Percentiles rank a stretch among this genome's conserved stretches.
Conservation (phyloP, 2,113 vertebrate species). For the Stercorarius parasiticus region DNA sequence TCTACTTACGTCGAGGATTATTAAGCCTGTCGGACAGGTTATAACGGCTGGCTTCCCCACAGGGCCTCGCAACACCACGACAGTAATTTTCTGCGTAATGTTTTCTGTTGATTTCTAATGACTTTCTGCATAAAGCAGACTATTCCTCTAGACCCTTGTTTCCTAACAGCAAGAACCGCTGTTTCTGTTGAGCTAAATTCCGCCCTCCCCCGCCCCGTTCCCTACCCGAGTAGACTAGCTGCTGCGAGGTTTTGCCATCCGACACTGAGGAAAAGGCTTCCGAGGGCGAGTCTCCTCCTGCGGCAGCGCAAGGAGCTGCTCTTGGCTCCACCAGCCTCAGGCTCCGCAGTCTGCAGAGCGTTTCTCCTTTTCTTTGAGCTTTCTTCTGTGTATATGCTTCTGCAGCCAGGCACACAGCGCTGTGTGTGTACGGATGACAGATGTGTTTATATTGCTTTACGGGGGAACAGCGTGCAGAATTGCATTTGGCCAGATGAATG, state of each 20-base stretch:
- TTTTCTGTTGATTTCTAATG: not conserved
- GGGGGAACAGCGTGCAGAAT: not conserved
- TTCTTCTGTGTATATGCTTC: not conserved
- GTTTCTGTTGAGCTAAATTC: not conserved
- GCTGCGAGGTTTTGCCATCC: not conserved
- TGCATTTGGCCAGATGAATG: not conserved
- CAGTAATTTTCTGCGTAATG: not conserved
- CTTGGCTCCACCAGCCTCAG: not conserved
- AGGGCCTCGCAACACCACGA: not conserved
- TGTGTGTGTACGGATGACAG: not conserved
- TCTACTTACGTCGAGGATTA: not conserved
- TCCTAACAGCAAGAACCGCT: not conserved
- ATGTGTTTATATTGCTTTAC: not conserved
- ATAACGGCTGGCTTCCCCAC: not conserved
- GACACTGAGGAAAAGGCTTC: not conserved
- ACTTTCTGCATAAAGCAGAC: not conserved
- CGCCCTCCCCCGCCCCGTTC: not conserved
- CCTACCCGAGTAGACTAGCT: not conserved
- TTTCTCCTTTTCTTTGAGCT: not conserved
- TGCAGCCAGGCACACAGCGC: not conserved
- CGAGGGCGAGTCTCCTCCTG: not conserved
- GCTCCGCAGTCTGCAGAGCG: not conserved
- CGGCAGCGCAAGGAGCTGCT: fast-evolving
- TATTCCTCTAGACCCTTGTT: not conserved
- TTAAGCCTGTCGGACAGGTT: constrained; percentile 26